Conservation (phyloP, 2,113 vertebrate genomes). For the Ptilonorhynchus violaceus region DNA sequence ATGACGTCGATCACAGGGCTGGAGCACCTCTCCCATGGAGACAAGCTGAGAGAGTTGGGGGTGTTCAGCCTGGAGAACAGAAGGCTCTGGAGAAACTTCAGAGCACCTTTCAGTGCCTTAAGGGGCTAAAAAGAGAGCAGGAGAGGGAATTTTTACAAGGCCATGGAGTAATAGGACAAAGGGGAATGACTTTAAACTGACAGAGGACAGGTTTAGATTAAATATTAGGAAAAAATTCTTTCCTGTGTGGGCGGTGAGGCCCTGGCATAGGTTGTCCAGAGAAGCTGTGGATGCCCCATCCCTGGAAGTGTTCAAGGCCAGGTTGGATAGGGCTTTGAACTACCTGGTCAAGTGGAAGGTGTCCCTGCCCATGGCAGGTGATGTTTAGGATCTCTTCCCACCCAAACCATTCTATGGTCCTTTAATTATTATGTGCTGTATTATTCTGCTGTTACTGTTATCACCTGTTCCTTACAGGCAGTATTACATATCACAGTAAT, state of each 20-base stretch:
- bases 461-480: not conserved
- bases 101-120: not conserved
- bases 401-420: not conserved
- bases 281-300: not conserved
- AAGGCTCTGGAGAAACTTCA: not conserved
- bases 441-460: not conserved
- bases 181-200: not conserved
- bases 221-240: not conserved
- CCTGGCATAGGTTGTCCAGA: accelerated
- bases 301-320: not conserved
- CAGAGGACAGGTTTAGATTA: not conserved
- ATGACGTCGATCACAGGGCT: not conserved
- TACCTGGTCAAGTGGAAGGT: not conserved
- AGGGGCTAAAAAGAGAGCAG: not conserved
- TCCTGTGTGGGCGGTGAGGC: not conserved
- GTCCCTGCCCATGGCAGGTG: not conserved
- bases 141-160: not conserved
- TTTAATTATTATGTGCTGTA: not conserved
- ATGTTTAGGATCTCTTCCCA: not conserved
- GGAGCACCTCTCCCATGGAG: not conserved
- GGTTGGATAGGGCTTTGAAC: not conserved
- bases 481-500: not conserved
- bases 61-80: not conserved
- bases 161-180: not conserved
- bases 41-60: not conserved